Evolutionary conservation across 2,797 vertebrate genomes (phyloP).

Genomic region (Enoplosus armatus): DNA sequence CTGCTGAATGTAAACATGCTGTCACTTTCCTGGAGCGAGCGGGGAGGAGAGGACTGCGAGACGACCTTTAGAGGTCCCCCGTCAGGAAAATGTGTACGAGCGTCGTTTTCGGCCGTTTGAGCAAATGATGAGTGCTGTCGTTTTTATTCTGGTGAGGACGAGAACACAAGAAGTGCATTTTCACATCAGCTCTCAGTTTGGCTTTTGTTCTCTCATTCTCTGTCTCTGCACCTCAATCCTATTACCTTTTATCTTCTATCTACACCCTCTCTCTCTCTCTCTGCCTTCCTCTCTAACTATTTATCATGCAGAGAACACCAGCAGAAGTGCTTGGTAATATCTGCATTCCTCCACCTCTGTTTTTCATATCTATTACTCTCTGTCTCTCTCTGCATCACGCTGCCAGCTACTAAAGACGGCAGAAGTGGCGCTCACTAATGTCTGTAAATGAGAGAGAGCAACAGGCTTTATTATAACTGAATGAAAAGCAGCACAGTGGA

Average conservation of each 20-base stretch:
- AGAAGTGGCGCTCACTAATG: slow-evolving; percentile 40
- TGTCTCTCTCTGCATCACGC: slow-evolving; percentile 15
- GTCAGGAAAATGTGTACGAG: slow-evolving; percentile 7
- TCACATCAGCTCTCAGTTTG: slow-evolving; percentile 1
- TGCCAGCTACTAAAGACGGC: slow-evolving; percentile 8
- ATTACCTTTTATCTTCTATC: slow-evolving; percentile 48
- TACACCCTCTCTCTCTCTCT: neutral
- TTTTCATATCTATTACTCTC: slow-evolving; percentile 52
- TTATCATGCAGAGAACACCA: slow-evolving; percentile 59
- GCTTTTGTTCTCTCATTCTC: slow-evolving; percentile 38
- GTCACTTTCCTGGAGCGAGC: neutral
- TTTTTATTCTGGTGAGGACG: neutral
- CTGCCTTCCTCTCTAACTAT: slow-evolving; percentile 34
- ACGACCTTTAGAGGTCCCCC: neutral
- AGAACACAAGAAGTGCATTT: slow-evolving; percentile 26
- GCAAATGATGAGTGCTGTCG: neutral
- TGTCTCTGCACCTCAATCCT: slow-evolving; percentile 40
- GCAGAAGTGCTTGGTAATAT: slow-evolving; percentile 34
- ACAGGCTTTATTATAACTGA: slow-evolving; percentile 56
- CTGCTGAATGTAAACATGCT: slow-evolving; percentile 1
- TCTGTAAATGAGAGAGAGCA: slow-evolving; percentile 60
- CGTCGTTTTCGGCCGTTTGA: neutral
- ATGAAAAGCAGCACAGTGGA: slow-evolving; percentile 33
- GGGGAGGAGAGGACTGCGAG: slow-evolving; percentile 1
- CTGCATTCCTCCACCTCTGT: slow-evolving; percentile 41